Evolutionary conservation across 2,888 invertebrate genomes (phyloP).

Genomic region (Nyleta sp.): DNA sequence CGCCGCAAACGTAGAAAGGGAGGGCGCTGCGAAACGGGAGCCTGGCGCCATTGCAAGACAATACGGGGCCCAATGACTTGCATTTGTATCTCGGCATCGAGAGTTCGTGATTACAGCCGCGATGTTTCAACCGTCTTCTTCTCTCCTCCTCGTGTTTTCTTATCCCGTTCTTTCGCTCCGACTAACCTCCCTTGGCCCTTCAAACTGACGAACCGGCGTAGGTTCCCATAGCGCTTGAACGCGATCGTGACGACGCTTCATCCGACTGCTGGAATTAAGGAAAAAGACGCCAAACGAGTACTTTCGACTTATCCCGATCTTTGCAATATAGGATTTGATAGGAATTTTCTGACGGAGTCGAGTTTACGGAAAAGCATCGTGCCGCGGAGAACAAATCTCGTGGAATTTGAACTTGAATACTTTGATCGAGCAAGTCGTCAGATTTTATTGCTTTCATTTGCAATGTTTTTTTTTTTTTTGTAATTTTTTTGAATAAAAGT

Average conservation of each 20-base stretch:
- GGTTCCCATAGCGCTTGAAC: conserved; percentile 59
- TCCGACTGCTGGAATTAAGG: conserved; percentile 64
- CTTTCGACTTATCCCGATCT: conserved; percentile 44
- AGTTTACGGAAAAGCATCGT: conserved; percentile 2
- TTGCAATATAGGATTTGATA: conserved; percentile 39
- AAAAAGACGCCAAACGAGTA: conserved; percentile 58
- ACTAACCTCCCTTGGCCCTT: conserved; percentile 58
- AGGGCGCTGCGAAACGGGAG: conserved; percentile 75
- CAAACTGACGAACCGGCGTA: conserved; percentile 61
- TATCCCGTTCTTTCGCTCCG: conserved; percentile 57
- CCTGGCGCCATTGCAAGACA: conserved; percentile 80
- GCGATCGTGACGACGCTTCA: conserved; percentile 65
- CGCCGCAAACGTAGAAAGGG: conserved; percentile 42
- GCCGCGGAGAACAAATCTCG: not conserved
- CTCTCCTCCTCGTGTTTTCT: conserved; percentile 59
- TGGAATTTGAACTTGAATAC: not conserved
- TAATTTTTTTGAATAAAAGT: too few relatives aligned
- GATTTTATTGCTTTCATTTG: too few relatives aligned
- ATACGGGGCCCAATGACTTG: conserved; percentile 79
- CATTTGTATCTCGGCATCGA: conserved; percentile 74
- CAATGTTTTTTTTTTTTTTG: too few relatives aligned
- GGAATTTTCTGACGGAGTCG: conserved; percentile 23
- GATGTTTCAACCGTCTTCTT: conserved; percentile 66
- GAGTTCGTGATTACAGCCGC: conserved; percentile 75
- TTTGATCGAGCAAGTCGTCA: too few relatives aligned